Conservation (phyloP, 2,888 invertebrate genomes). For the Strigamia maritima region DNA sequence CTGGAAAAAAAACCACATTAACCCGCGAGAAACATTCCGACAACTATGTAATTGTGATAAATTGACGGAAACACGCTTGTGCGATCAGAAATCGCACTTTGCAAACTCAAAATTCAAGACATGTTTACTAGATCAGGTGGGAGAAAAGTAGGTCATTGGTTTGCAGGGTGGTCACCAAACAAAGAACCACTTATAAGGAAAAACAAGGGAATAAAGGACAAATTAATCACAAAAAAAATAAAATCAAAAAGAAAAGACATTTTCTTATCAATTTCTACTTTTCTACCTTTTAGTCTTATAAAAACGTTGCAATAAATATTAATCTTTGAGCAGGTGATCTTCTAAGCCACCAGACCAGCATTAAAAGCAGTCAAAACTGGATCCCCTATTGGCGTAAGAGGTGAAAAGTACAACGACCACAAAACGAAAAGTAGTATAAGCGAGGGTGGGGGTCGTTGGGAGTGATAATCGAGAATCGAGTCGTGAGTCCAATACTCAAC, state of each 20-base stretch:
- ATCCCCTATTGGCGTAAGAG: too few species aligned
- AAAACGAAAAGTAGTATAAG: neutral
- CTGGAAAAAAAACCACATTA: neutral
- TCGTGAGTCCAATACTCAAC: neutral
- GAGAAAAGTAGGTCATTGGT: slow-evolving; percentile 15
- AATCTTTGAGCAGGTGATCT: neutral
- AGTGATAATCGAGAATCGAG: neutral
- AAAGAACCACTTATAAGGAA: slow-evolving; percentile 15
- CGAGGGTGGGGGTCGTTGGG: neutral
- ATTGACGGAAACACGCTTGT: neutral
- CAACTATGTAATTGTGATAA: too few species aligned
- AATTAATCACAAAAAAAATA: neutral
- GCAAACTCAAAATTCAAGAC: neutral
- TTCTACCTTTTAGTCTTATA: neutral
- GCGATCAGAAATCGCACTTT: neutral
- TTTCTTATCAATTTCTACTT: too few species aligned
- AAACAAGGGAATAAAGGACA: neutral
- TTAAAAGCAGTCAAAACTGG: too few species aligned
- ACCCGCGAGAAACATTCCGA: too few species aligned
- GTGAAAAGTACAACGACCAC: too few species aligned
- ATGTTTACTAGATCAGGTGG: neutral
- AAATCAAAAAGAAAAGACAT: neutral
- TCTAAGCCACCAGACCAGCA: neutral
- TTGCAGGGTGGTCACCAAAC: slow-evolving; percentile 9
- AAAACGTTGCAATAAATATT: neutral